Conservation (phyloP, 2,888 invertebrate genomes). For the Dendrolimus houi region DNA sequence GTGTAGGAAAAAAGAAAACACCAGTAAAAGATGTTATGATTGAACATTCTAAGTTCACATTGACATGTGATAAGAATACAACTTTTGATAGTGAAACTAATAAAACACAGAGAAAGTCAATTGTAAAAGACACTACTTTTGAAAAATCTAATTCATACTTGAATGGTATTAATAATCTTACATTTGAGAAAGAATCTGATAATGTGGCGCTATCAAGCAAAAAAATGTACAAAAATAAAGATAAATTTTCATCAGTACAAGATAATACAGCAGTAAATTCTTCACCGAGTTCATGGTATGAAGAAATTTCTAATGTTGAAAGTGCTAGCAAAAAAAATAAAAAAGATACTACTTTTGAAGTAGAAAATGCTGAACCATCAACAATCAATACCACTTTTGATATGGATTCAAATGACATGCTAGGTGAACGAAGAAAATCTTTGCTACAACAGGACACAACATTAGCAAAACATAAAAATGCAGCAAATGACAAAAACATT, state of each 20-base stretch:
- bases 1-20: neutral
- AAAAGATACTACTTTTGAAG: constrained; percentile 17
- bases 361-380: constrained; percentile 6
- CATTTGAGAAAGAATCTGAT: neutral
- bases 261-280: neutral
- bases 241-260: neutral
- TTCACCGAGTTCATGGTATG: too few species aligned
- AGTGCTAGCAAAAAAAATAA: constrained; percentile 15
- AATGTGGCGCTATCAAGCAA: neutral
- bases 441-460: too few species aligned
- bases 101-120: constrained; percentile 6
- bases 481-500: too few species aligned
- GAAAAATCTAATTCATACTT: constrained; percentile 12
- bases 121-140: constrained; percentile 12
- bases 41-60: too few species aligned
- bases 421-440: neutral
- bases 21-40: too few species aligned
- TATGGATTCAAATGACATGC: neutral
- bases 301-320: constrained; percentile 4
- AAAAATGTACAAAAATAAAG: constrained; percentile 2
- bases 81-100: neutral
- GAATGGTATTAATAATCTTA: neutral
- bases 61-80: neutral
- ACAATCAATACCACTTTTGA: constrained; percentile 11
- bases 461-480: too few species aligned